Base-by-base conservation (phyloP, 2,113 vertebrate species). In the Phyllostomus hastatus region DNA sequence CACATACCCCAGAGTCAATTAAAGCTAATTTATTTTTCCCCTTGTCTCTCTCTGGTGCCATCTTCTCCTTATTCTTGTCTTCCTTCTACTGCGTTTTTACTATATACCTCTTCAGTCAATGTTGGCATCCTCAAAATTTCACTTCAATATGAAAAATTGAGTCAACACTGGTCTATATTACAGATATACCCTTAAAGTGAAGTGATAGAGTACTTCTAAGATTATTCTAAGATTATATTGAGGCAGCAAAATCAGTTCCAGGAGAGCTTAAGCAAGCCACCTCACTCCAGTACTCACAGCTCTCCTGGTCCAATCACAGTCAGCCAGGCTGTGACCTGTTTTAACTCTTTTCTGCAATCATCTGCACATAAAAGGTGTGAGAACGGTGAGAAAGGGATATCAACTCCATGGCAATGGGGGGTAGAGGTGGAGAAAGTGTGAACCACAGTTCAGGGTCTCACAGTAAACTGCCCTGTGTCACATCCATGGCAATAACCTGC, bases 321-420 rank as follows among this genome's bases (percentile, higher is more conserved):
- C 50, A 31, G 83, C 81, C 57, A 67, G 8, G 79, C 38, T 93
- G n/a, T 61, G 89, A 92, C 73, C 57, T 59, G 20, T 43, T 93
- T 41, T 75, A 82, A 70, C 48, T 93, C 67, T 90, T 87, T 57
- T 75, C 19, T 73, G 35, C 66, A 83, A 67, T 91, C 43, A 80
- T 67, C 59, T 93, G 75, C 75, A 84, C 52, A 91, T 88, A 91
- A 50, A 38, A 93, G 75, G 75, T 93, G 76, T 94, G 83, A 82
- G 38, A 96, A 95, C 66, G 97, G 90, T 82, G 35, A 92, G 10
- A 61, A 35, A 88, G 16, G n/a, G 41, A 73, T 73, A 92, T 69
- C 59, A 81, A 75, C 15, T 83, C 35, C 38, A 46, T 17, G 43
- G 69, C 70, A 83, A 92, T 54, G 54, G 69, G 14, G 35, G n/a